Evolutionary conservation across 2,888 invertebrate species (phyloP).

Genomic region (Tetrapedia diversipes): DNA sequence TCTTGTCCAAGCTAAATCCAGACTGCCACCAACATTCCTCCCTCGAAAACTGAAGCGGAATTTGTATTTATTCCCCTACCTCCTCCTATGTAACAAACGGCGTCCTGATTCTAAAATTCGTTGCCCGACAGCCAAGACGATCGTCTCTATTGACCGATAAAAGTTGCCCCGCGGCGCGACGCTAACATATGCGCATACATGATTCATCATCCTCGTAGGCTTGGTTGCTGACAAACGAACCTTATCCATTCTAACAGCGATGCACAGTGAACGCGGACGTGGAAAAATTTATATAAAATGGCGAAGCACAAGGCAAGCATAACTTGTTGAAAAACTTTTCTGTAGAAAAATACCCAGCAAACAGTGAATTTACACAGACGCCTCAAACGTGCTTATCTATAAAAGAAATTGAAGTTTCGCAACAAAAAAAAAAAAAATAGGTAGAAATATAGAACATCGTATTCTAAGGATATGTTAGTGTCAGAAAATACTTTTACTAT

Average conservation of each 20-base stretch:
- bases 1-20: neutral
- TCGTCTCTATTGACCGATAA: conserved; percentile 34
- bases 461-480: too few relatives aligned
- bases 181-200: conserved; percentile 33
- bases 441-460: too few relatives aligned
- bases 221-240: conserved; percentile 41
- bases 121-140: neutral
- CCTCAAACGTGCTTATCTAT: too few relatives aligned
- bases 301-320: too few relatives aligned
- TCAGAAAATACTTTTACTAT: too few relatives aligned
- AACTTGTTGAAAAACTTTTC: too few relatives aligned
- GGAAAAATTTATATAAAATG: too few relatives aligned
- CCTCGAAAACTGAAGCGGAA: neutral
- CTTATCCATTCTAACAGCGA: conserved; percentile 23
- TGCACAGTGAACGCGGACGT: too few relatives aligned
- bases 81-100: conserved; percentile 5
- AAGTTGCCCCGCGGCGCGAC: conserved; percentile 9
- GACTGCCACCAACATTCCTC: neutral
- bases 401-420: too few relatives aligned
- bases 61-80: conserved; percentile 2
- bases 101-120: conserved; percentile 8
- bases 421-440: too few relatives aligned
- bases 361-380: too few relatives aligned
- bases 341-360: too few relatives aligned
- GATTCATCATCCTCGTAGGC: conserved; percentile 34